These are phyloP conservation scores for Oostethus manadensis DNA, from an alignment of 2,113 vertebrate genomes.

Conservation along the genomic window DNA sequence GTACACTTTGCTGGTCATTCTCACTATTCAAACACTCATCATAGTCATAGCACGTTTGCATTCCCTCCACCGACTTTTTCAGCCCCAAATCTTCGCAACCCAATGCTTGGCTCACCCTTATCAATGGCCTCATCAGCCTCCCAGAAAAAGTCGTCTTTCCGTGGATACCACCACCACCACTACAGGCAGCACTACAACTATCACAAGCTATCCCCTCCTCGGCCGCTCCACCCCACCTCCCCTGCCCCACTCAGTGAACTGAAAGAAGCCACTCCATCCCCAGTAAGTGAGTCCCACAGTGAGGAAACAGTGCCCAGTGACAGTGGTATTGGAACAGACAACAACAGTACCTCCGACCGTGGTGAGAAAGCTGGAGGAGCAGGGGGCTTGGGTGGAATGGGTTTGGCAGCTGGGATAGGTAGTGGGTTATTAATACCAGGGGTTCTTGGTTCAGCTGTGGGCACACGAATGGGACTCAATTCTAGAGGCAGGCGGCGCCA, in stretches of 20 bases:
- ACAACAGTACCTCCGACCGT: slow-evolving; percentile 96
- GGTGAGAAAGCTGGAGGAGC: slow-evolving; percentile 83
- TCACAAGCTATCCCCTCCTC: slow-evolving; percentile 73
- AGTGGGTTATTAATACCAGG: slow-evolving; percentile 77
- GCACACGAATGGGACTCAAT: slow-evolving; percentile 61
- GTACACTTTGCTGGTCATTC: slow-evolving; percentile 81
- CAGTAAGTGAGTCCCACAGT: slow-evolving; percentile 96
- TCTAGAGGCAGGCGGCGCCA: slow-evolving; percentile 77
- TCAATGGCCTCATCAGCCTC: slow-evolving; percentile 42
- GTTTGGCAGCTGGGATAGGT: slow-evolving; percentile 56
- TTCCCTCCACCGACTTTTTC: slow-evolving; percentile 73
- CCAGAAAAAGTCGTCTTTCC: slow-evolving; percentile 72
- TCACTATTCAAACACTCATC: slow-evolving; percentile 66
- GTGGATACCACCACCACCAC: slow-evolving; percentile 73
- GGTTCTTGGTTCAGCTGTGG: slow-evolving; percentile 75
- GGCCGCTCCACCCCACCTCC: slow-evolving; percentile 73
- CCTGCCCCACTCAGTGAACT: slow-evolving; percentile 88
- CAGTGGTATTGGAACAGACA: slow-evolving; percentile 96
- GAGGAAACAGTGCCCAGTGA: slow-evolving; percentile 96
- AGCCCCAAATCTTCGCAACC: slow-evolving; percentile 66
- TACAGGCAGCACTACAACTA: slow-evolving; percentile 73
- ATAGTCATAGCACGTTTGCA: slow-evolving; percentile 68
- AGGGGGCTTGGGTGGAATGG: slow-evolving; percentile 59
- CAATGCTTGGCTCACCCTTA: slow-evolving; percentile 35
- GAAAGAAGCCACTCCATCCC: slow-evolving; percentile 96